These are phyloP conservation scores for Eurypyga helias DNA, from an alignment of 2,113 vertebrate species.

Conservation along the genomic window DNA sequence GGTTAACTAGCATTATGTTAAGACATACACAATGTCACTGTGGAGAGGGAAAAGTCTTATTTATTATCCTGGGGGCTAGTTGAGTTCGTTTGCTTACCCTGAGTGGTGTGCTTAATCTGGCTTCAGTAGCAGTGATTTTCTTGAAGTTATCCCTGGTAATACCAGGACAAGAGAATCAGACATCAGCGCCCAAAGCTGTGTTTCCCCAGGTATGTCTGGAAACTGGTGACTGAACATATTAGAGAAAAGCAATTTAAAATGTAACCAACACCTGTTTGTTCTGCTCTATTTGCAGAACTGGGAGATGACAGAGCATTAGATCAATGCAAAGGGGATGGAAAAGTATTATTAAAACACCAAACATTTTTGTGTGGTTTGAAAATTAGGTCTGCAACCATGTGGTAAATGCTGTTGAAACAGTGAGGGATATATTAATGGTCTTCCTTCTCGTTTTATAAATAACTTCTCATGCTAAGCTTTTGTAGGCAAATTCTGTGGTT, in stretches of 20 bases:
- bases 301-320: background rate
- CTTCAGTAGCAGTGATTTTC: background rate
- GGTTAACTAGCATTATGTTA: background rate
- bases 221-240: background rate
- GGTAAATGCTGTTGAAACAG: constrained; percentile 22
- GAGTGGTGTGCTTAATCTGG: background rate
- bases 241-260: constrained; percentile 18
- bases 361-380: background rate
- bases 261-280: background rate
- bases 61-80: background rate
- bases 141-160: background rate
- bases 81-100: background rate
- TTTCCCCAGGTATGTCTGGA: background rate
- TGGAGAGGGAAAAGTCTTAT: background rate
- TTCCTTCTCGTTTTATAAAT: background rate
- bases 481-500: background rate
- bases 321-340: background rate
- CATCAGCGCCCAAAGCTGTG: background rate
- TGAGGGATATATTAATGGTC: background rate
- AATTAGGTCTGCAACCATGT: background rate
- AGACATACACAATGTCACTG: background rate
- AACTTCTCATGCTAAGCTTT: background rate
- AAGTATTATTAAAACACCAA: constrained; percentile 9
- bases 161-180: background rate
- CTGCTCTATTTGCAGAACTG: background rate